Conservation (phyloP, 2,888 invertebrate species). For the Aethes cnicana region DNA sequence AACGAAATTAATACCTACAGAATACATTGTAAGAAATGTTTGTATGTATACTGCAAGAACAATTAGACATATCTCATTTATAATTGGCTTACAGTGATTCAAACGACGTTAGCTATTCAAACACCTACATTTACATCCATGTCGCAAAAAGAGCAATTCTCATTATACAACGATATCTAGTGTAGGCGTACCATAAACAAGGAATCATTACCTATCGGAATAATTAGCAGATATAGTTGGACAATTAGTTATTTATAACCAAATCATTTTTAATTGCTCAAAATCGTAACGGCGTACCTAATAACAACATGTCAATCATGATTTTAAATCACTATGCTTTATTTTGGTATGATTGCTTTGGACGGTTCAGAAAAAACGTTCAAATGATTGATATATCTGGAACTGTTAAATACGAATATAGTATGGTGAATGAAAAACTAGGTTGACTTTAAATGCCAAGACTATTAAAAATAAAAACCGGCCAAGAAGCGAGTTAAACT, state of each 20-base stretch:
- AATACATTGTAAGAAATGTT: background rate
- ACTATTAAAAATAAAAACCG: too few relatives aligned
- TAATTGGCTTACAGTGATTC: conserved; percentile 21
- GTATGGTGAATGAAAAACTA: too few relatives aligned
- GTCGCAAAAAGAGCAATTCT: conserved; percentile 16
- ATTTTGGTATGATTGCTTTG: conserved; percentile 40
- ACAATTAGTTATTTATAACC: conserved; percentile 47
- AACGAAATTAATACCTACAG: too few relatives aligned
- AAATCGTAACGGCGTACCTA: conserved; percentile 42
- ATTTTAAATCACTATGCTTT: conserved; percentile 42
- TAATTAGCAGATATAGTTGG: conserved; percentile 34
- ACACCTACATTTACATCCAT: conserved; percentile 24
- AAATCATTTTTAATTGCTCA: conserved; percentile 49
- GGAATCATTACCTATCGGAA: conserved; percentile 29
- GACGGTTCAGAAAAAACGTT: conserved; percentile 16
- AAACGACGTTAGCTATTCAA: conserved; percentile 1
- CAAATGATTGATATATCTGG: conserved; percentile 18
- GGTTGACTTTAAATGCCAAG: too few relatives aligned
- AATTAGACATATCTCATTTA: conserved; percentile 2
- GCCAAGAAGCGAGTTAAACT: too few relatives aligned
- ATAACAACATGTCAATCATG: conserved; percentile 52
- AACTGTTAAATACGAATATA: too few relatives aligned
- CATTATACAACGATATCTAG: conserved; percentile 15
- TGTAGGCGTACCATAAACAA: conserved; percentile 29
- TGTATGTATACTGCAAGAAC: background rate